phyloP scores from a whole-genome alignment of 2,797 vertebrate species.

The Rhinoraja longicauda region DNA sequence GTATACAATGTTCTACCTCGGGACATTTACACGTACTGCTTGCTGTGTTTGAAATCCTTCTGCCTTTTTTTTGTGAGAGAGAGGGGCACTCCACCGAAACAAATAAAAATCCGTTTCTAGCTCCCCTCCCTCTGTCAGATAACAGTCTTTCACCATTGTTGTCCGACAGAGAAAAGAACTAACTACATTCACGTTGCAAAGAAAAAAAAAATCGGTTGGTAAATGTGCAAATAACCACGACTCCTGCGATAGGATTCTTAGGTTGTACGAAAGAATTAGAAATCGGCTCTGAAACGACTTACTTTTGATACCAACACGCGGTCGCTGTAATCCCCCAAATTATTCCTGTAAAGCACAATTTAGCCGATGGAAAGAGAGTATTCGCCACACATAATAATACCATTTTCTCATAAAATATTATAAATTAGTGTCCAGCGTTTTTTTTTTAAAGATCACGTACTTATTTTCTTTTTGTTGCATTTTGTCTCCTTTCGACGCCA shows the following conservation, averaged over 20 bases:
- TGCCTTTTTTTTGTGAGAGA: background rate
- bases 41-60: background rate
- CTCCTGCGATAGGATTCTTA: background rate
- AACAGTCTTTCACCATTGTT: background rate
- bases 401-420: background rate
- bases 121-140: background rate
- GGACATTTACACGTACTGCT: background rate
- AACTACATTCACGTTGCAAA: background rate
- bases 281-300: background rate
- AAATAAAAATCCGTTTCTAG: background rate
- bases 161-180: background rate
- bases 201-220: background rate
- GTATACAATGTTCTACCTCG: constrained; percentile 4
- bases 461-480: background rate
- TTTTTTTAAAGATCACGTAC: background rate
- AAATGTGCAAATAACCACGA: background rate
- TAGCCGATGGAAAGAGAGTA: background rate
- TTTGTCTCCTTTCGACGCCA: background rate
- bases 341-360: background rate
- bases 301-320: background rate
- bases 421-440: background rate
- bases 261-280: background rate
- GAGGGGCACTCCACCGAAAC: background rate
- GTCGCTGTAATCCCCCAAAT: background rate
- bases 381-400: background rate